Base-by-base conservation (phyloP, 2,797 vertebrate genomes). In the Mycteria americana region DNA sequence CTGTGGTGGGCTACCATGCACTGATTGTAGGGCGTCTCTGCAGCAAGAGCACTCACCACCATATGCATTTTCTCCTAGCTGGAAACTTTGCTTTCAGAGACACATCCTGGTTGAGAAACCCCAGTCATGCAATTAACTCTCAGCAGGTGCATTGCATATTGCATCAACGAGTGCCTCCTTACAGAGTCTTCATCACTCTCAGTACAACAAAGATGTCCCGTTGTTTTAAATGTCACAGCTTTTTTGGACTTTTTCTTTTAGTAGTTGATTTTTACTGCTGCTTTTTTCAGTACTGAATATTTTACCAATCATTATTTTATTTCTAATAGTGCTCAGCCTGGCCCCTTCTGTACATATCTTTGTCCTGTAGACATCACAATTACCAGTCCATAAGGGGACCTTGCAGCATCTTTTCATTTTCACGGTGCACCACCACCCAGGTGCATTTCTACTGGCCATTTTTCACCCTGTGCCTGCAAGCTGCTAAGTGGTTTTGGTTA, bases 1-100 rank as follows among this genome's bases (percentile, higher is more conserved):
- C 83, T 73, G 69, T 43, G 70, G 27, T 93, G 74, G n/a, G 39
- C 30, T 78, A 79, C 92, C 50, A 43, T 54, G 73, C 5, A 2
- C 65, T 76, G 88, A 6, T 86, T 41, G 39, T 35, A 85, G 88
- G 88, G 50, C 91, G 46, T 70, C 83, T 84, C 56, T 67, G 23
- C 18, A 6, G 63, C 56, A 54, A 31, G 51, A 79, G 39, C 33
- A 25, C 30, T 94, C 74, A 37, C 43, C 46, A n/a, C 50, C 35
- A 30, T 10, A 14, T 8, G 48, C 59, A 76, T 96, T 95, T 95
- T 86, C 88, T 93, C 69, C 88, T 92, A 79, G 90, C 67, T 92
- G 80, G 92, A 84, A 86, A 35, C 31, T 65, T 86, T 28, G 24
- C 56, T 96, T 81, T 76, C 53, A 88, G 74, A 79, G 43, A 24